Base-by-base conservation (phyloP, 53 echinoderm and acorn worm species). In the Luidia sarsii region DNA sequence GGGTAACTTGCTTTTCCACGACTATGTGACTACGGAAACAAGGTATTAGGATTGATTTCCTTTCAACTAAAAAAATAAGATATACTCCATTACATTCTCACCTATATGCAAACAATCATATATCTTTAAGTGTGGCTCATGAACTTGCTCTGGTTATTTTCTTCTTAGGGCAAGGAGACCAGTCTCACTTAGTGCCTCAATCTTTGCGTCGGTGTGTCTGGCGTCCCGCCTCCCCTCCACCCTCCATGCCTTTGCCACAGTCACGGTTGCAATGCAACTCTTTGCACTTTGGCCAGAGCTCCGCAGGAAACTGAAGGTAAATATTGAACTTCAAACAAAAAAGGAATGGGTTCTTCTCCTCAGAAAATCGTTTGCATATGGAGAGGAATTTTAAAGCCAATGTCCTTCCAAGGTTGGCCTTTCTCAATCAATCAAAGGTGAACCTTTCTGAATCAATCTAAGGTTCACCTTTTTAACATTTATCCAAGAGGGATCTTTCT, bases 141-240 rank as follows among this genome's bases (percentile, higher is more conserved):
- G 41, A 6, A 11, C 41, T 41, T 41, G 6, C 41, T 41, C 41
- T 41, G 41, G 10, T 35, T 65, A 24, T 65, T 28, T 18, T 34
- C 21, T 57, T n/a, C 61, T 36, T 86, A 92, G 92, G 70, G 82
- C 88, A 57, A 89, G 90, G 48, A 69, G 74, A 62, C 83, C 92
- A 18, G 83, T 95, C 39, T 95, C 95, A 29, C 81, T 95, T 7
- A 90, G 90, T 83, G 95, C 95, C 15, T 90, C 95, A 18, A 87
- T 95, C 35, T 95, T 95, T 90, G 95, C 95, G 28, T 92, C 95
- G 1, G 95, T 95, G 21, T 95, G 95, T 65, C 92, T 95, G 68
- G 95, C 95, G 65, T 95, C 95, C 30, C 81, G 95, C 48, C 88
- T 95, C 4, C 92, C 95, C 5, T 70, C 95, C 19, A 84, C 85